Base-by-base conservation (phyloP, 2,797 vertebrate genomes). In the Synanceia verrucosa region DNA sequence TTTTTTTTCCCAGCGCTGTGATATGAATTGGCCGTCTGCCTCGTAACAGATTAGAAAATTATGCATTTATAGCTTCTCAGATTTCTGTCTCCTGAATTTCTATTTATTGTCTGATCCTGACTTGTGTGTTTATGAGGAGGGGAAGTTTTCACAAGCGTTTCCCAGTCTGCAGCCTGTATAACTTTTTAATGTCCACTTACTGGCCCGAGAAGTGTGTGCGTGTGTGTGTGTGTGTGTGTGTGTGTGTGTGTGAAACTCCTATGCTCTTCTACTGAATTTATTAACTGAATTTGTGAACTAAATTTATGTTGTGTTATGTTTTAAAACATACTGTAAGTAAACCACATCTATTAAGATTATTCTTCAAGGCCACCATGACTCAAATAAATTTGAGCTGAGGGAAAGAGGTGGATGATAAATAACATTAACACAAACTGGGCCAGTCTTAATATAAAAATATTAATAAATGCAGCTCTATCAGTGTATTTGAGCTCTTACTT, bases 401-500 rank as follows among this genome's bases (percentile, higher is more conserved):
- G 8, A 34, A 65, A 47, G 3, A 23, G 24, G 18, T 5, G 13
- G 13, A 39, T 26, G 44, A 47, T 31, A 12, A 62, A 37, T 56
- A 26, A 50, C 14, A 58, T 21, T 21, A 21, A 44, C n/a, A 44
- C 18, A 31, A 44, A 31, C 18, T 60, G 9, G 16, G 24, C 5
- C 16, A 47, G 47, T 47, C 4, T 29, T 51, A 19, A 31, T 9
- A 10, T 23, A 1, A 48, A 58, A 34, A 68, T 23, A 31, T n/a
- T 13, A 1, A 18, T 6, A 2, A n/a, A 4, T 3, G 19, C 31
- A 64, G 19, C 23, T 31, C 56, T 21, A 14, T 19, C 14, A 16
- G 28, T 34, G 14, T 9, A 26, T 24, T 19, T 23, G 3, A 31
- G 14, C 3, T 74, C 95, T 95, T 92, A 98, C 98, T 94, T 99